Base-by-base conservation (phyloP, 2,797 vertebrate genomes). In the Xyrichtys novacula region DNA sequence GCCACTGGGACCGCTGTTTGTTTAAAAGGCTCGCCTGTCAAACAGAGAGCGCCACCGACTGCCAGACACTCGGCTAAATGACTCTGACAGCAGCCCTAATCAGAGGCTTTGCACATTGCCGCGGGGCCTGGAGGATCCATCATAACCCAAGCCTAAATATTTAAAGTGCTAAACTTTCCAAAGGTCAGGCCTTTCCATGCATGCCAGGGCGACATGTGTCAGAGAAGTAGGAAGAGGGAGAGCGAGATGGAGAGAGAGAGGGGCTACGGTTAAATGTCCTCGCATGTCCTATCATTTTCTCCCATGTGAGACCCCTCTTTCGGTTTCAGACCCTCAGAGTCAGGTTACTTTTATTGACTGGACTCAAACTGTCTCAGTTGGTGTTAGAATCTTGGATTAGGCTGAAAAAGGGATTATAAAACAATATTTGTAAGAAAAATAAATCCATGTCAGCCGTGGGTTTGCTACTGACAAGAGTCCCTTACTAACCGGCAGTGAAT, bases 101-200 rank as follows among this genome's bases (percentile, higher is more conserved):
- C 93, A 94, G 93, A 92, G 90, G 85, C 89, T 93, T 92, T 85
- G 71, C 91, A 91, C 91, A 91, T 91, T 93, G 91, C 92, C 86
- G 80, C 85, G 56, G 91, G 87, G 88, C 92, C 92, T 89, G 88
- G 88, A 92, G 91, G 92, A 94, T 94, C 90, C 93, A 93, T 94
- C 93, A 93, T 92, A 94, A 94, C 88, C 86, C 89, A 88, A 92
- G 93, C 91, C 91, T 94, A 95, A 95, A 95, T 95, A 95, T 95
- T 95, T 95, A 94, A 94, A 95, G 92, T 93, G 92, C 89, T 93
- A 92, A 94, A 95, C 93, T 94, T 94, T 93, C 84, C 83, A 94
- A 94, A 95, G 94, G 93, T 94, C 94, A 91, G 83, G 87, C 86
- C 90, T 93, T 94, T 93, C 92, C 93, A 83, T 87, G 90, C 88